A percentile compares a stretch with the other conserved stretches of the same genome.
phyloP scores from a whole-genome alignment of 2,888 invertebrate species.

The Papilio elwesi region DNA sequence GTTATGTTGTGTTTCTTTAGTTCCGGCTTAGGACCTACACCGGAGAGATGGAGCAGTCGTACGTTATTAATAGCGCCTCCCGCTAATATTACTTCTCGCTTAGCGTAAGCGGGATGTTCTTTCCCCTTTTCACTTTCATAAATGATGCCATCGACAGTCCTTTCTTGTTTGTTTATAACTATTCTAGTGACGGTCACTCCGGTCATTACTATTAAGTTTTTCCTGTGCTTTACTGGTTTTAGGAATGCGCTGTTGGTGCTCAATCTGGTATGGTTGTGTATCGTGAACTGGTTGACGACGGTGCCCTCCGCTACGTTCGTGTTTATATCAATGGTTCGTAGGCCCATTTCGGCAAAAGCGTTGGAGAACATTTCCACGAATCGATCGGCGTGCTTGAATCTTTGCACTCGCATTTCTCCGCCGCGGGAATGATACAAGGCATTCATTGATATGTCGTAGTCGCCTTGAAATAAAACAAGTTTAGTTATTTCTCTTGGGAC shows the following conservation, averaged over 20 bases:
- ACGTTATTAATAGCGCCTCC: conserved; percentile 79
- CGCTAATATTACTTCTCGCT: conserved; percentile 73
- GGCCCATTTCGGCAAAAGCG: conserved; percentile 75
- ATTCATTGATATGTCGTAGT: conserved; percentile 77
- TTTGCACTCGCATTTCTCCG: conserved; percentile 76
- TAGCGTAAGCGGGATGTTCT: conserved; percentile 70
- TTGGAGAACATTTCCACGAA: conserved; percentile 71
- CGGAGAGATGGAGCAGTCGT: conserved; percentile 72
- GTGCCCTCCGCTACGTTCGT: conserved; percentile 74
- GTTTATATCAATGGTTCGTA: conserved; percentile 72
- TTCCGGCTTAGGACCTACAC: conserved; percentile 71
- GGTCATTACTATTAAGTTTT: conserved; percentile 70
- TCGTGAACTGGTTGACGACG: conserved; percentile 73
- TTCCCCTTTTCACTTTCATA: conserved; percentile 76
- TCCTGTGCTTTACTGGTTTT: conserved; percentile 71
- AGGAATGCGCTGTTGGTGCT: conserved; percentile 75
- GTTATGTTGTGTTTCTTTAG: conserved; percentile 71
- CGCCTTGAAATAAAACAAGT: conserved; percentile 62
- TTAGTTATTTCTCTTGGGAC: conserved; percentile 24
- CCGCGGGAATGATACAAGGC: conserved; percentile 76
- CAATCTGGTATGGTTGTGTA: conserved; percentile 74
- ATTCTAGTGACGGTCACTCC: conserved; percentile 75
- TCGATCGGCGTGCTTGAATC: conserved; percentile 73
- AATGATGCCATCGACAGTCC: conserved; percentile 69
- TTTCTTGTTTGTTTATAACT: conserved; percentile 70